Evolutionary conservation across 2,797 vertebrate species (phyloP).

Genomic region (Phylloscopus collybita): DNA sequence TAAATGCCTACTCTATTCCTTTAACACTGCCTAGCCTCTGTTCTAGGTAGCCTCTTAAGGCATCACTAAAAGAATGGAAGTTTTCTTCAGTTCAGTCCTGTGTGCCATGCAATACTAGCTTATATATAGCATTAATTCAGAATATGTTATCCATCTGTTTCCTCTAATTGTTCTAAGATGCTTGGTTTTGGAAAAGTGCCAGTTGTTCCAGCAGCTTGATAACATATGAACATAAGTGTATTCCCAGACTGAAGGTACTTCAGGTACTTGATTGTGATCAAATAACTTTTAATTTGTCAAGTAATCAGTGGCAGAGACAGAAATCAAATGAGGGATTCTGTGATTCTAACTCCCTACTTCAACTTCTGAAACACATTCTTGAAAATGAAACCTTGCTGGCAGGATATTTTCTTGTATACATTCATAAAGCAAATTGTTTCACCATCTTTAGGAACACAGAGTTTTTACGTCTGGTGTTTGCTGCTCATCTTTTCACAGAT

Average conservation of each 20-base stretch:
- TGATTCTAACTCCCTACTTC: not conserved
- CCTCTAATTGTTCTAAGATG: not conserved
- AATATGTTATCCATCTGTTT: not conserved
- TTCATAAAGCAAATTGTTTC: not conserved
- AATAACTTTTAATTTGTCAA: not conserved
- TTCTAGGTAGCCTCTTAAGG: too few species aligned
- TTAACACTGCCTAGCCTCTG: not conserved
- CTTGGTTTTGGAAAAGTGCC: not conserved
- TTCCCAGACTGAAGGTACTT: not conserved
- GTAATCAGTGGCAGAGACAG: not conserved
- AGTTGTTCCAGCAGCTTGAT: not conserved
- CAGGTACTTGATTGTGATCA: not conserved
- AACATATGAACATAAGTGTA: not conserved
- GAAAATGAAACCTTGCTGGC: not conserved
- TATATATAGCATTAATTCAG: not conserved
- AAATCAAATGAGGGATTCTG: not conserved
- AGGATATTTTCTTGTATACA: not conserved
- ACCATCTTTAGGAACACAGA: not conserved
- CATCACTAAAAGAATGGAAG: not conserved
- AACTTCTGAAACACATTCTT: not conserved
- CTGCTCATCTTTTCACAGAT: not conserved
- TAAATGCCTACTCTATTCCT: not conserved
- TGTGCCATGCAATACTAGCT: not conserved
- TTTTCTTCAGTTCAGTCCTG: not conserved
- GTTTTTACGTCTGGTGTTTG: conserved; percentile 1